Base-by-base conservation (phyloP, 2,888 invertebrate genomes). In the Yponomeuta sedellus region DNA sequence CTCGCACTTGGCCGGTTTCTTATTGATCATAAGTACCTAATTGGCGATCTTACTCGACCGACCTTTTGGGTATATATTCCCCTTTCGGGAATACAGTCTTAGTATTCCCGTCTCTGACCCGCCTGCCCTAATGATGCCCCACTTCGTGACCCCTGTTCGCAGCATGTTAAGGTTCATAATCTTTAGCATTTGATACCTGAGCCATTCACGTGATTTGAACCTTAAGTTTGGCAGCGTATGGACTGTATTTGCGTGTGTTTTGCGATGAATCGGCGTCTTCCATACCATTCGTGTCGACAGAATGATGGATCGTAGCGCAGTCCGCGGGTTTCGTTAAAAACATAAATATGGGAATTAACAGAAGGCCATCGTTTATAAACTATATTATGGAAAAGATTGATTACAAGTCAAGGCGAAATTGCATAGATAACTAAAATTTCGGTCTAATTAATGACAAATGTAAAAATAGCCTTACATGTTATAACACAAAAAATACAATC, bases 241-340 rank as follows among this genome's bases (percentile, higher is more conserved):
- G 61, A 2, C 11, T 25, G 16, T 28, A 12, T 25, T 61, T 25
- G 34, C 16, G 12, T 34, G n/a, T 61, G 20, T 61, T 61, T 61
- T 16, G 12, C 11, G 22, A 28, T 28, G 22, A 61, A 28, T 61
- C 16, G 16, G 25, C 22, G 25, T 28, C 28, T 34, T 11, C 34
- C n/a, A 12, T 28, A n/a, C 25, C 61, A n/a, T 61, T 25, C 16
- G 28, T 61, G 61, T 34, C 75, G 87, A 86, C 86, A 85, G 78
- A 64, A 72, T 87, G 86, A 88, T 86, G 79, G 82, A 88, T 86
- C 75, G 77, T 77, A 75, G 75, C 69, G 71, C 74, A 11, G 76
- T 76, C 72, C 71, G 75, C 78, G 76, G 79, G 79, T 81, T 83
- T 81, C 78, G 80, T 82, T 83, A 66, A 67, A 69, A 52, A 52